These are phyloP conservation scores for Triplophysa tibetana DNA, from an alignment of 2,113 vertebrate species.

Conservation along the genomic window DNA sequence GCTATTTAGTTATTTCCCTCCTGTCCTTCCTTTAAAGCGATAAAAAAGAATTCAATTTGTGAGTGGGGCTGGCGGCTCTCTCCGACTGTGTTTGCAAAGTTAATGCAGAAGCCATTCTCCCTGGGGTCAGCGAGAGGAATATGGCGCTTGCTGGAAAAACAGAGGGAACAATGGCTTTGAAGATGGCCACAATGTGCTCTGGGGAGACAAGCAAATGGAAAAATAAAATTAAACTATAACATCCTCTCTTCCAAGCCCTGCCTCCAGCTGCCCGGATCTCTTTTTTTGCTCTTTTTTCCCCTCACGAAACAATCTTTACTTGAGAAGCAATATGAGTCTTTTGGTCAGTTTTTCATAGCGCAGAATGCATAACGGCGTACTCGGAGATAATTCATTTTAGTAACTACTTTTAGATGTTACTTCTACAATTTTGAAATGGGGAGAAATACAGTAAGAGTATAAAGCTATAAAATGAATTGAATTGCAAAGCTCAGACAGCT, in stretches of 20 bases:
- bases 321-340: background rate
- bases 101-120: constrained; percentile 46
- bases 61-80: constrained; percentile 37
- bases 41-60: constrained; percentile 53
- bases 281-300: constrained; percentile 11
- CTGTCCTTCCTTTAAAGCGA: constrained; percentile 41
- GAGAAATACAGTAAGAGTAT: too few relatives aligned
- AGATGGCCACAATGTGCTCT: constrained; percentile 36
- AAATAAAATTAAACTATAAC: constrained; percentile 54
- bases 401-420: too few relatives aligned
- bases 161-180: constrained; percentile 44
- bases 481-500: too few relatives aligned
- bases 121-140: constrained; percentile 34
- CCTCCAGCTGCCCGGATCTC: background rate
- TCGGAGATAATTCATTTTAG: too few relatives aligned
- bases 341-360: too few relatives aligned
- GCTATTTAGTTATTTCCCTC: constrained; percentile 43
- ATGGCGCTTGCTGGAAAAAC: constrained; percentile 30
- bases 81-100: constrained; percentile 48
- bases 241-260: constrained; percentile 25
- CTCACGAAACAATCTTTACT: background rate
- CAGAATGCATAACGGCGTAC: too few relatives aligned
- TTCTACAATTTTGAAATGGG: too few relatives aligned
- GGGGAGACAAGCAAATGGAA: constrained; percentile 49
- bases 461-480: too few relatives aligned